A percentile compares a stretch with the other conserved stretches of the same genome.
Evolutionary conservation across 2,113 vertebrate genomes (phyloP).

Genomic region (Perca flavescens): DNA sequence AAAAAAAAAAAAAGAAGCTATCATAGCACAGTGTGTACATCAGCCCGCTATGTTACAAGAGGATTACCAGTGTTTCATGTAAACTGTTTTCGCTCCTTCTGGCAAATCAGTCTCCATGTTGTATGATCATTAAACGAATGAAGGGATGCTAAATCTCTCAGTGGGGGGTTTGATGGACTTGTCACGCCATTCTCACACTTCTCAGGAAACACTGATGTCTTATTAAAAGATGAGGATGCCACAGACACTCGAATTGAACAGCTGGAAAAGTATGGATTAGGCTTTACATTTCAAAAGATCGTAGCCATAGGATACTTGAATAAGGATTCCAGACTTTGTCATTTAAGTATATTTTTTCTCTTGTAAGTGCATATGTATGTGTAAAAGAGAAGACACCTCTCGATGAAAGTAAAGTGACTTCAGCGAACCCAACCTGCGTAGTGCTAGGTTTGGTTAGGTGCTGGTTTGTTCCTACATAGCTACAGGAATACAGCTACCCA

Average conservation of each 20-base stretch:
- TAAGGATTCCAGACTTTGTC: slow-evolving; percentile 25
- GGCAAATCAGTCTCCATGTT: slow-evolving; percentile 31
- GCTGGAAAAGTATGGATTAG: slow-evolving; percentile 19
- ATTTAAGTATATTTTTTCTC: slow-evolving; percentile 8
- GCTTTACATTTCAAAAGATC: slow-evolving; percentile 55
- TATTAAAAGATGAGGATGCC: slow-evolving; percentile 45
- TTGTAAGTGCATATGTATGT: background rate
- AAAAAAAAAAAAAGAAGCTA: slow-evolving; percentile 36
- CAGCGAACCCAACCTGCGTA: background rate
- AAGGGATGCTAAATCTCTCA: slow-evolving; percentile 52
- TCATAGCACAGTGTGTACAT: slow-evolving; percentile 16
- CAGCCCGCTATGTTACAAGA: slow-evolving; percentile 21
- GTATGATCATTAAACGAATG: slow-evolving; percentile 34
- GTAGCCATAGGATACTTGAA: slow-evolving; percentile 13
- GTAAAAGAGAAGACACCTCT: background rate
- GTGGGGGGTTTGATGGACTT: slow-evolving; percentile 52
- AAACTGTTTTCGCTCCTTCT: slow-evolving; percentile 45
- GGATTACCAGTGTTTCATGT: slow-evolving; percentile 52
- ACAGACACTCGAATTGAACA: slow-evolving; percentile 33
- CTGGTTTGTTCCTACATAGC: background rate
- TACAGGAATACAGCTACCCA: background rate
- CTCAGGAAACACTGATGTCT: slow-evolving; percentile 52
- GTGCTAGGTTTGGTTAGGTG: background rate
- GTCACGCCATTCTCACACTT: slow-evolving; percentile 58
- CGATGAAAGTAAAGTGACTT: background rate